Percentiles rank a stretch among this genome's conserved stretches.
Evolutionary conservation across 2,888 invertebrate genomes (phyloP).

Genomic region (Helobdella robusta): DNA sequence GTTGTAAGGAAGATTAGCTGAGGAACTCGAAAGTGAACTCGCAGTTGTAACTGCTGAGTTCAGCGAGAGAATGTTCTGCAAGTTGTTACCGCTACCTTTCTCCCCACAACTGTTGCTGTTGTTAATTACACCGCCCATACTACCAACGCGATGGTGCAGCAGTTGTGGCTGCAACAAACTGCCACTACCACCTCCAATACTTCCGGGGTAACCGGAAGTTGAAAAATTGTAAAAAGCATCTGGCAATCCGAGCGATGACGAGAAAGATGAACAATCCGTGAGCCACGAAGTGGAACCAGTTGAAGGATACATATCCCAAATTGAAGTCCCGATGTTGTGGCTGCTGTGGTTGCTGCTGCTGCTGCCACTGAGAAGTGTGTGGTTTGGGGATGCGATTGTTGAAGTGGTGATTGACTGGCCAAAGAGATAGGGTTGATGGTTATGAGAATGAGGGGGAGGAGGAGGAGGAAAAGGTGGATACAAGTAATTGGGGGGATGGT

Average conservation of each 20-base stretch:
- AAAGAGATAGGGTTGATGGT: slow-evolving; percentile 1
- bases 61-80: too few species aligned
- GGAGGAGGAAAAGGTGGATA: too few species aligned
- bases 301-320: slow-evolving; percentile 29
- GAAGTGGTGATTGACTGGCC: too few species aligned
- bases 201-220: background rate
- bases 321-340: background rate
- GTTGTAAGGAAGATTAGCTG: too few species aligned
- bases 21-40: too few species aligned
- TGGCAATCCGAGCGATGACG: slow-evolving; percentile 2
- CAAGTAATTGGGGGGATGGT: too few species aligned
- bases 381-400: too few species aligned
- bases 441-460: too few species aligned
- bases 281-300: slow-evolving; percentile 19
- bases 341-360: background rate
- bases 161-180: background rate
- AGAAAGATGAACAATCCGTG: slow-evolving; percentile 12
- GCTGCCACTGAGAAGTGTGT: too few species aligned
- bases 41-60: too few species aligned
- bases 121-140: background rate
- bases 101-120: background rate
- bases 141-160: background rate
- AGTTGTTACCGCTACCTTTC: too few species aligned
- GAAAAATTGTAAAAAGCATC: background rate
- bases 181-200: background rate